Conservation (phyloP, 2,888 invertebrate species). For the Xestia c-nigrum region DNA sequence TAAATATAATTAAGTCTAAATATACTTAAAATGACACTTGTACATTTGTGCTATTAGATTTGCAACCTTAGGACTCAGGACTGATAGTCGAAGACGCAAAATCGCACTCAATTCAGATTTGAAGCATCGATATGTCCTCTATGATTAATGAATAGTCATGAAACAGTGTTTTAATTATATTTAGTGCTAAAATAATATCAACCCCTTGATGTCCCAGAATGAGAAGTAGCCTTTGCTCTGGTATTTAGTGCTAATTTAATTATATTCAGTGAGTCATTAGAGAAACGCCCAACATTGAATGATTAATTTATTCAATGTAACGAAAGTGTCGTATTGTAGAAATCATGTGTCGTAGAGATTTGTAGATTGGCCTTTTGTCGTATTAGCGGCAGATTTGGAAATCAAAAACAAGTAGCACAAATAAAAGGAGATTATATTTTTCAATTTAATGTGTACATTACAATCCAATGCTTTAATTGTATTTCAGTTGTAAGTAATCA, state of each 20-base stretch:
- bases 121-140: not conserved
- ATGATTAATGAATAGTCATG: not conserved
- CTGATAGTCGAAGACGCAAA: too few relatives aligned
- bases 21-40: not conserved
- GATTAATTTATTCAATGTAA: not conserved
- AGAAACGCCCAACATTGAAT: constrained; percentile 6
- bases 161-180: constrained; percentile 10
- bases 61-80: not conserved
- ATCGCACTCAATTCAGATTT: not conserved
- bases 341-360: constrained; percentile 42
- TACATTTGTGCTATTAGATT: not conserved
- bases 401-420: constrained; percentile 32
- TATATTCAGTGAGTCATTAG: constrained; percentile 25
- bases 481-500: constrained; percentile 3
- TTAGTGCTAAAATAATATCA: constrained; percentile 1
- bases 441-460: constrained; percentile 34
- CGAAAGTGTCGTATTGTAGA: constrained; percentile 3
- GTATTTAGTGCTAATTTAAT: constrained; percentile 13
- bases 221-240: not conserved
- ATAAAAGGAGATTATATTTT: constrained; percentile 32
- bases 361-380: not conserved
- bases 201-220: not conserved
- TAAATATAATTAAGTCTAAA: constrained; percentile 21
- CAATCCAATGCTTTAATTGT: constrained; percentile 35
- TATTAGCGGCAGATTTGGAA: constrained; percentile 4